These are phyloP conservation scores for Enteromius viviparus DNA, from an alignment of 2,797 vertebrate genomes.

Conservation along the genomic window DNA sequence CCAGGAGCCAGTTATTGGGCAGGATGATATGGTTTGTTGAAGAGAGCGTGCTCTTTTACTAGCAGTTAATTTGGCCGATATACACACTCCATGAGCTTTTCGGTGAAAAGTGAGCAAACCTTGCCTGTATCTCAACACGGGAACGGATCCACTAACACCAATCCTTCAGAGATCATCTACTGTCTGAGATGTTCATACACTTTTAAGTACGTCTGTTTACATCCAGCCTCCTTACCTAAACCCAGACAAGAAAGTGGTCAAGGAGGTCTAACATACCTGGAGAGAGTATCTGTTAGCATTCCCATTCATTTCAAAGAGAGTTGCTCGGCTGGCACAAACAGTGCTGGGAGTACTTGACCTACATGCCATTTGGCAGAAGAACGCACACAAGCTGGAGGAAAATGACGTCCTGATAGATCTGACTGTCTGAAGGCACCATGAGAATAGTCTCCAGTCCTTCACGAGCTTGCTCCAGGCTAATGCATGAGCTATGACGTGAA, in stretches of 20 bases:
- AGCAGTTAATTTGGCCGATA: not conserved
- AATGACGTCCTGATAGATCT: constrained; percentile 5
- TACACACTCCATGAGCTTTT: not conserved
- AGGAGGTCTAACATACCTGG: constrained; percentile 1
- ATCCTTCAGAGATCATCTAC: constrained; percentile 19
- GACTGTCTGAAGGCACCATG: not conserved
- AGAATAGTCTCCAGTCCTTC: constrained; percentile 10
- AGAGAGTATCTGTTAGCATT: not conserved
- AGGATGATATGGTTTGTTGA: constrained; percentile 14
- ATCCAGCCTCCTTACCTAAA: constrained; percentile 3
- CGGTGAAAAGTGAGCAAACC: constrained; percentile 1
- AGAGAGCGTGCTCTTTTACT: not conserved
- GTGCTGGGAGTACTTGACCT: not conserved
- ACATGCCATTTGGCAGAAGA: constrained; percentile 4
- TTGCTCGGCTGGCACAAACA: not conserved
- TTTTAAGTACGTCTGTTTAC: constrained; percentile 7
- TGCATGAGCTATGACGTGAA: not conserved
- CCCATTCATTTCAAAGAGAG: not conserved
- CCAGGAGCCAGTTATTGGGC: constrained; percentile 31
- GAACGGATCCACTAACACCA: not conserved
- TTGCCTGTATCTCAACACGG: constrained; percentile 2
- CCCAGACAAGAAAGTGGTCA: not conserved
- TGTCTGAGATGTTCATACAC: not conserved
- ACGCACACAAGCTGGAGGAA: not conserved
- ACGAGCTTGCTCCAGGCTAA: not conserved